These are phyloP conservation scores for Argyresthia albistria DNA, from an alignment of 2,888 invertebrate genomes.

Conservation along the genomic window DNA sequence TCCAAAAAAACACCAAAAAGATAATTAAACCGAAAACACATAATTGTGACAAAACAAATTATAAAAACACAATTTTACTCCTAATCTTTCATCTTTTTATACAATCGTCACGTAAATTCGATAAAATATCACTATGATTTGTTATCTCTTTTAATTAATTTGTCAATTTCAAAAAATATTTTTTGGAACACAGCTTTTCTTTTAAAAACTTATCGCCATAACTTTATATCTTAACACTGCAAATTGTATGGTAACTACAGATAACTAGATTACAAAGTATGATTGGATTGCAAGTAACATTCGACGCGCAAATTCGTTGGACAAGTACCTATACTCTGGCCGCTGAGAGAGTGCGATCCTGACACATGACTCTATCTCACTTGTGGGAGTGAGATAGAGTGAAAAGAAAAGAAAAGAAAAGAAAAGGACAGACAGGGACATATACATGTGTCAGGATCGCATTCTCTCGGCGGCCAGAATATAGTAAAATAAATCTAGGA, in stretches of 20 bases:
- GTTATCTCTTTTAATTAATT: not conserved
- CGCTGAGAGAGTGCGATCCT: too few relatives aligned
- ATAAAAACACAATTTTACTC: slow-evolving; percentile 16
- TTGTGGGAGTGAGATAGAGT: too few relatives aligned
- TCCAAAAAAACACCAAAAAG: slow-evolving; percentile 10
- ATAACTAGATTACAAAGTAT: slow-evolving; percentile 1
- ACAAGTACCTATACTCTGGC: too few relatives aligned
- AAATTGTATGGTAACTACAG: not conserved
- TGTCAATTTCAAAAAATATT: not conserved
- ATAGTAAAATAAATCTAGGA: too few relatives aligned
- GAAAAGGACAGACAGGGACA: too few relatives aligned
- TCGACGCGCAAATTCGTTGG: too few relatives aligned
- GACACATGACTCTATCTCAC: too few relatives aligned
- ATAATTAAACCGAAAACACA: slow-evolving; percentile 9
- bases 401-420: too few relatives aligned
- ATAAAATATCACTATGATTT: slow-evolving; percentile 45
- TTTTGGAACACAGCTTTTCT: not conserved
- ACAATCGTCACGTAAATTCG: slow-evolving; percentile 64
- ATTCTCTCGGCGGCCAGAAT: too few relatives aligned
- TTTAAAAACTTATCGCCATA: slow-evolving; percentile 1
- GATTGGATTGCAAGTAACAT: not conserved
- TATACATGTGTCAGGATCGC: too few relatives aligned
- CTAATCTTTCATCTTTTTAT: slow-evolving; percentile 22
- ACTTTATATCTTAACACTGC: slow-evolving; percentile 9
- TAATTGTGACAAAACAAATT: slow-evolving; percentile 24